phyloP scores from a whole-genome alignment of 30 jellyfish, hydroid and myxozoan genomes.

The Aurelia sp. region DNA sequence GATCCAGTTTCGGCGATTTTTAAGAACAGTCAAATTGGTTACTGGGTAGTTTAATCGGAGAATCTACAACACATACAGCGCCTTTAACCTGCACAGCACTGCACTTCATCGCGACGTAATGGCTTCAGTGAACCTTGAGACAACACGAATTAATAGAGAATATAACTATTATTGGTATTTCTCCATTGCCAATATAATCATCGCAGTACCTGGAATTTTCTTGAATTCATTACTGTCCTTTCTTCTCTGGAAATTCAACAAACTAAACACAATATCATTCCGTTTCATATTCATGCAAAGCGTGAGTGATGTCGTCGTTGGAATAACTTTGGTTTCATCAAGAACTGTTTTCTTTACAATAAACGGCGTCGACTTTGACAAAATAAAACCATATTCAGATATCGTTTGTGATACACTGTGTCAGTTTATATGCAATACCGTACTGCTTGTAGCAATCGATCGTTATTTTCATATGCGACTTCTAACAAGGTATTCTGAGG shows the following conservation, averaged over 20 bases:
- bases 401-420: conserved; percentile 41
- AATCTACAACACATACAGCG: too few relatives aligned
- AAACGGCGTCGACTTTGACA: background rate
- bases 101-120: too few relatives aligned
- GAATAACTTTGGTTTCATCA: conserved; percentile 20
- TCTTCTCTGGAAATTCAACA: conserved; percentile 37
- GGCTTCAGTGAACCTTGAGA: too few relatives aligned
- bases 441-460: conserved; percentile 37
- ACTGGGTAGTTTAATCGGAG: too few relatives aligned
- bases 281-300: conserved; percentile 23
- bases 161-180: background rate
- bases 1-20: too few relatives aligned
- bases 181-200: conserved; percentile 1
- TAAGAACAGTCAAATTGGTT: too few relatives aligned
- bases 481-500: conserved; percentile 21
- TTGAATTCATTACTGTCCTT: conserved; percentile 18
- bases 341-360: background rate
- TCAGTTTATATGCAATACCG: conserved; percentile 17
- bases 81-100: too few relatives aligned
- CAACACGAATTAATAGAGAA: background rate
- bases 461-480: conserved; percentile 54
- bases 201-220: conserved; percentile 3
- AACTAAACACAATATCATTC: conserved; percentile 25
- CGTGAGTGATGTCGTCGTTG: conserved; percentile 18
- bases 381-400: conserved; percentile 8